Base-by-base conservation (phyloP, 2,888 invertebrate genomes). In the Synergus japonicus region DNA sequence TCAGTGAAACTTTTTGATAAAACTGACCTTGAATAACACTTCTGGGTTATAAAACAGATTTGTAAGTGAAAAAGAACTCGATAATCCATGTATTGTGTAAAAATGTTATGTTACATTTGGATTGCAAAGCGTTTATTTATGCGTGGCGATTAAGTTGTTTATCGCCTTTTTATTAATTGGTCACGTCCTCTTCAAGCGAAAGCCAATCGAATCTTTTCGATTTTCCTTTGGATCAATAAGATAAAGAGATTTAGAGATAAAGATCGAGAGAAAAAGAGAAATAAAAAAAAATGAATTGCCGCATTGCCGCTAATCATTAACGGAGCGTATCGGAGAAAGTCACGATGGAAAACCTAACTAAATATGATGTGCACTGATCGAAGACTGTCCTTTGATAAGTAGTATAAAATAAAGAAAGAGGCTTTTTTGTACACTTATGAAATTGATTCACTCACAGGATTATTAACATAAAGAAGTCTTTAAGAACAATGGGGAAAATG, bases 301-400 rank as follows among this genome's bases (percentile, higher is more conserved):
- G 84, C 86, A 87, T 87, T 87, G 87, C 85, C 83, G 85, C 80
- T 84, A 87, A 89, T 88, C 87, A 88, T 90, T 90, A 90, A 90
- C 90, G 90, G 90, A 91, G 89, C 91, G 90, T 90, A 88, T 89
- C 89, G 88, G 91, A 90, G 91, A 91, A 91, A 91, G 91, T 87
- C 81, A 81, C 81, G 83, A 87, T 86, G 86, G 87, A 87, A 88
- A 88, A 88, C 85, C 84, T 83, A 87, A 84, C 76, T 76, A 83
- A 76, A 80, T 69, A 41, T 78, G 58, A 66, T 64, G 64, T 44
- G 79, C 78, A 81, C 79, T 64, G 66, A 60, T 67, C 76, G 66
- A 60, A 49, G 13, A 76, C 65, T 79, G 80, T 80, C 78, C 81
- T 73, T 79, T n/a, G 64, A 78, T 77, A 81, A 78, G 78, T 76